Base-by-base conservation (phyloP, 2,888 invertebrate genomes). In the Tenthredo amoena region DNA sequence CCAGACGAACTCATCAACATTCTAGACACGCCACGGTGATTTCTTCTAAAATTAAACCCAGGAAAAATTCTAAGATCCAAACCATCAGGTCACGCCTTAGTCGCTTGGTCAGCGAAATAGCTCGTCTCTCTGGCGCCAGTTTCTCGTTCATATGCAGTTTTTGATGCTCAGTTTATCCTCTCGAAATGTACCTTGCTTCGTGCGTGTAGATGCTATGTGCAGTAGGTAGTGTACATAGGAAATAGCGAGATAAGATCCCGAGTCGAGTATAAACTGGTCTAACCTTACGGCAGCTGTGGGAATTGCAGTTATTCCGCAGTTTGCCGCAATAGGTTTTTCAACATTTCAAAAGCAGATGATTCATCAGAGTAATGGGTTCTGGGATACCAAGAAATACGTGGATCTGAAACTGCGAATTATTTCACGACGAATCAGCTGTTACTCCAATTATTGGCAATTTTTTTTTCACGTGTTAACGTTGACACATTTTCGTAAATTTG, bases 1-100 rank as follows among this genome's bases (percentile, higher is more conserved):
- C 15, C 26, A 18, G 47, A 77, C 50, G 21, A 81, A 81, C 79
- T 81, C 79, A 81, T 81, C 79, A 62, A 40, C 79, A 81, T 81
- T 81, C 79, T 81, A 31, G 40, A 40, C 58, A 81, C 58, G 79
- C 21, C 15, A 58, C 7, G 21, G 34, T 81, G 12, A 21, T 77
- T 40, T 81, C 18, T 37, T 81, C 79, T 81, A 58, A 58, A 81
- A 62, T 81, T 62, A 62, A 62, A 81, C 37, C 37, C 12, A 62
- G n/a, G n/a, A 62, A 81, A 81, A 81, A 58, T 58, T 62, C 58
- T 31, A 21, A 15, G 40, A 40, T 58, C 12, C 40, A n/a, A 62
- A 62, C 50, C 58, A 58, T 40, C 21, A 31, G 21, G 62, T 55
- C 26, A 34, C 31, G 55, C 77, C 9, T 18, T 55, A 21, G 55